Evolutionary conservation across 1,140 invertebrate species (phyloP), one percentile per base, ranked within the genome.

Genomic region (Parasteatoda tepidariorum): DNA sequence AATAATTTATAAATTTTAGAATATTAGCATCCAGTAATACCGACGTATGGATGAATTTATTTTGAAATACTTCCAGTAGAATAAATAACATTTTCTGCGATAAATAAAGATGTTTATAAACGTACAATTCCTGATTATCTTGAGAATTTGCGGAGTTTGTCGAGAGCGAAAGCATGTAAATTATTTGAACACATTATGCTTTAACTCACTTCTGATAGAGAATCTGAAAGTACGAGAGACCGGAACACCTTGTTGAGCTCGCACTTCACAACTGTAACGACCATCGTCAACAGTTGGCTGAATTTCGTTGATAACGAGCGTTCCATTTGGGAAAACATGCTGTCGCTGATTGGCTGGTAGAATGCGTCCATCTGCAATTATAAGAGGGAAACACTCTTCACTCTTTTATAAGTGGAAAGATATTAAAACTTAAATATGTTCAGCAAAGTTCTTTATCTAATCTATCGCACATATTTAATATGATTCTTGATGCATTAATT

Each of bases 191-290:
- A 28, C n/a, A 22, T 3, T 7, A 2, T 26, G 4, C 9, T 0
- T 26, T 0, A 48, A 67, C 62, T 70, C 34, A 70, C 75, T 82
- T 84, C 57, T 81, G 30, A 84, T 66, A 7, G 64, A 41, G 33
- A 84, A 31, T 15, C 41, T 13, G 22, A 84, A 84, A n/a, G 84
- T 81, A 48, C 66, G 33, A 15, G 70, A 54, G 5, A 87, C 87
- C 4, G 70, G 70, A 38, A 83, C 92, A 61, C 93, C 93, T 87
- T 96, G 94, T 76, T 94, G 91, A 89, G 96, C 96, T 73, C 93
- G 92, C 0, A 95, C 96, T 85, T 94, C 94, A 88, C 96, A 98
- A 13, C 94, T 96, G 89, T 97, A 97, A 4, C 94, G 94, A 3
- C 94, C 94, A 3, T 93, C 92, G 88, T 96, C 94, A 2, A 92